A percentile compares a stretch with the other conserved stretches of the same genome.
phyloP scores from a whole-genome alignment of 1,140 invertebrate genomes.

The Drosophila arizonae region DNA sequence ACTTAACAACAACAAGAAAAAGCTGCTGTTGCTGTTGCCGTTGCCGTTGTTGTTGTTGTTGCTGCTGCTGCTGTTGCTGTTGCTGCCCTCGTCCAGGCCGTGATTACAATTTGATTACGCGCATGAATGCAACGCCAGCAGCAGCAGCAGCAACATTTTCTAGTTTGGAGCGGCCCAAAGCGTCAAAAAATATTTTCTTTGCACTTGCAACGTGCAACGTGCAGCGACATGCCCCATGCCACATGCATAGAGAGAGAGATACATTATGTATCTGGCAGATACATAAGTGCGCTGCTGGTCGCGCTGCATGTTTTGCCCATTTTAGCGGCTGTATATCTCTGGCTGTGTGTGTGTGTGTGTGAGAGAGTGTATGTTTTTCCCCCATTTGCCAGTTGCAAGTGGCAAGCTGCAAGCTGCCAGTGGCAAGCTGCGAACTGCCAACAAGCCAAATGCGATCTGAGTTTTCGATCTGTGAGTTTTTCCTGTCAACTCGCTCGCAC shows the following conservation, averaged over 20 bases:
- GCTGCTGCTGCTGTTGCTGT: slow-evolving; percentile 31
- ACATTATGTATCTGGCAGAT: slow-evolving; percentile 76
- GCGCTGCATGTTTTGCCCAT: slow-evolving; percentile 77
- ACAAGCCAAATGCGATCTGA: slow-evolving; percentile 30
- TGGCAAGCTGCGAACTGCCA: slow-evolving; percentile 36
- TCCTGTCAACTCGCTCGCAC: slow-evolving; percentile 70
- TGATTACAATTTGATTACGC: slow-evolving; percentile 82
- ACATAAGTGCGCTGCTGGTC: slow-evolving; percentile 62
- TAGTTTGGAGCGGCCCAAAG: slow-evolving; percentile 73
- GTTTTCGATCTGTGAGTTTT: slow-evolving; percentile 64
- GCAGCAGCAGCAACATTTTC: slow-evolving; percentile 63
- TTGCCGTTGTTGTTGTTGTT: slow-evolving; percentile 35
- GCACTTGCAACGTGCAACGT: slow-evolving; percentile 58
- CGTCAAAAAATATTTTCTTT: slow-evolving; percentile 81
- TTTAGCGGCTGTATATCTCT: slow-evolving; percentile 71
- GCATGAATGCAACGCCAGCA: slow-evolving; percentile 74
- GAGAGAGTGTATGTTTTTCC: neutral
- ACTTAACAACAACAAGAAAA: slow-evolving; percentile 68
- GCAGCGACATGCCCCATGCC: slow-evolving; percentile 50
- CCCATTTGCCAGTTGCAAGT: slow-evolving; percentile 9
- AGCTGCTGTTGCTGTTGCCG: slow-evolving; percentile 37
- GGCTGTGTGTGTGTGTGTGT: too few relatives aligned
- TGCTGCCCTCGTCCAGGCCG: slow-evolving; percentile 64
- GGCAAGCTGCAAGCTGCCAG: slow-evolving; percentile 52
- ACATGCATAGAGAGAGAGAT: slow-evolving; percentile 41